phyloP scores from a whole-genome alignment of 2,113 vertebrate species.

The Corynorhinus townsendii region DNA sequence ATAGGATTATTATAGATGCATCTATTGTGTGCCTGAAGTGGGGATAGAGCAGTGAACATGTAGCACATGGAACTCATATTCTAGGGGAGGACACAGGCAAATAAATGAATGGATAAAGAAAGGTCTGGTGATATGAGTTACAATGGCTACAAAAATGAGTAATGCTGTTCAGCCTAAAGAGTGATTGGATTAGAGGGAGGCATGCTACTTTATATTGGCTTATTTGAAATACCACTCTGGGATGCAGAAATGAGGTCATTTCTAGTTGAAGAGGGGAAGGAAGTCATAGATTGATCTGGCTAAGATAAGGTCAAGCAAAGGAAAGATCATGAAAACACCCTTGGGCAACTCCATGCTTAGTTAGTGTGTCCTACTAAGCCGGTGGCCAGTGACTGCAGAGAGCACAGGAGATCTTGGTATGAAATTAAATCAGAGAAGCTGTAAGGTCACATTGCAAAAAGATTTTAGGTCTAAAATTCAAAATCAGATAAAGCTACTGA shows the following conservation, averaged over 20 bases:
- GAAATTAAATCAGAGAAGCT: not conserved
- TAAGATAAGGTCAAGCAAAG: not conserved
- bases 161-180: not conserved
- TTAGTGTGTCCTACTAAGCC: not conserved
- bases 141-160: not conserved
- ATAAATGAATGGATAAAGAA: not conserved
- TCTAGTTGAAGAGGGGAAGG: not conserved
- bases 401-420: not conserved
- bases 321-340: not conserved
- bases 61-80: not conserved
- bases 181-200: not conserved
- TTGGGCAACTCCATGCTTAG: not conserved
- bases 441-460: not conserved
- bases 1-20: not conserved
- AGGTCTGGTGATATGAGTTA: not conserved
- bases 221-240: not conserved
- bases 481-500: not conserved
- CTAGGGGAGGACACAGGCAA: not conserved
- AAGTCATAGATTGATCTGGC: not conserved
- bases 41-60: not conserved
- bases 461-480: not conserved
- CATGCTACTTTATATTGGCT: not conserved
- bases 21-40: not conserved
- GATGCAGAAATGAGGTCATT: not conserved
- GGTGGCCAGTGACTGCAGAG: not conserved